Percentiles rank a stretch among this genome's conserved stretches.
These are phyloP conservation scores for Carassius carassius DNA, from an alignment of 2,113 vertebrate genomes.

Conservation along the genomic window DNA sequence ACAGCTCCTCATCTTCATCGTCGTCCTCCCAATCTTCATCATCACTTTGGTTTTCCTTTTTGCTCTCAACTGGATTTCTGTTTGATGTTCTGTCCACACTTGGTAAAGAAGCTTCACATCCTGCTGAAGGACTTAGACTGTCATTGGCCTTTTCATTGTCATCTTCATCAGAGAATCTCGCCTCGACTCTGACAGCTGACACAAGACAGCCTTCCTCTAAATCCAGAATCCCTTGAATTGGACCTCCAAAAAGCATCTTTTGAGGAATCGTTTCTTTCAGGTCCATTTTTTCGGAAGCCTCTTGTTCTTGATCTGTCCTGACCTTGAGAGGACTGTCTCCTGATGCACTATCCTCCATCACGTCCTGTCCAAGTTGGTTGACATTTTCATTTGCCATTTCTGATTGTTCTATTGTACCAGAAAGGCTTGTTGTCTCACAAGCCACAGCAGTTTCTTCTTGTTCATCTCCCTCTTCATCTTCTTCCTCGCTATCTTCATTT, in stretches of 20 bases:
- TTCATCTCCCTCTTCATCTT: conserved; percentile 41
- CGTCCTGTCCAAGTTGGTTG: neutral
- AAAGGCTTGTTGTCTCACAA: conserved; percentile 24
- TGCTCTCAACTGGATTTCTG: conserved; percentile 46
- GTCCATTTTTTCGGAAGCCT: conserved; percentile 14
- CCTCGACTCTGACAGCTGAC: conserved; percentile 72
- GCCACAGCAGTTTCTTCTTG: conserved; percentile 25
- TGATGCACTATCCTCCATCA: neutral
- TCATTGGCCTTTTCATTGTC: conserved; percentile 62
- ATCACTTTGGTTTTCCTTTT: conserved; percentile 45
- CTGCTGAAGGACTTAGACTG: neutral
- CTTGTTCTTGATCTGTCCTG: neutral
- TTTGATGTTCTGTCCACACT: conserved; percentile 16
- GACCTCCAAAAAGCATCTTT: conserved; percentile 31
- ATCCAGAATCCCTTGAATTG: conserved; percentile 52
- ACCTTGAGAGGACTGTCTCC: neutral
- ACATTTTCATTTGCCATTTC: neutral
- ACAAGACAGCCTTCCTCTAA: conserved; percentile 68
- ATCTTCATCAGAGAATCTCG: conserved; percentile 73
- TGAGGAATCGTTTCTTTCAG: neutral
- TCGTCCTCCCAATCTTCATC: conserved; percentile 16
- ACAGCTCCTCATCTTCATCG: conserved; percentile 35
- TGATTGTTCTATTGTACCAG: conserved; percentile 9
- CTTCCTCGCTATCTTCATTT: conserved; percentile 46
- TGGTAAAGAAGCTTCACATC: conserved; percentile 14